Evolutionary conservation across 23 tunicate species (phyloP).

Genomic region (Trididemnum miniatum): DNA sequence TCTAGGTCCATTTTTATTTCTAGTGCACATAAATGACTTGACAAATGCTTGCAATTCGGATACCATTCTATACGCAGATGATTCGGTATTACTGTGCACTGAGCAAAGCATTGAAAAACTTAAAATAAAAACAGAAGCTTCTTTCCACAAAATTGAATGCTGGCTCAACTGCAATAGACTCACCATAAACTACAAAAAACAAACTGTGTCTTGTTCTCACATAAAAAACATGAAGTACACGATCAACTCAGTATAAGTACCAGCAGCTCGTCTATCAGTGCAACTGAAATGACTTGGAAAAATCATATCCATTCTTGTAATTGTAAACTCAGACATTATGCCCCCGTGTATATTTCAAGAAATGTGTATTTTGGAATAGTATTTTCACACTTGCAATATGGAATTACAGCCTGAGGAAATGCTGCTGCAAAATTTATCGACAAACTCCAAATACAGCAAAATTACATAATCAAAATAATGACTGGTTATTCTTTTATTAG

Average conservation of each 20-base stretch:
- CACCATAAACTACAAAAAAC: neutral
- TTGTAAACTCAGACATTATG: neutral
- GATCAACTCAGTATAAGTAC: neutral
- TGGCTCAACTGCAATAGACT: neutral
- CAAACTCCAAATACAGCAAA: neutral
- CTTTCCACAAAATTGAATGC: neutral
- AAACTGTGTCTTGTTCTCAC: neutral
- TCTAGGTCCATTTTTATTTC: neutral
- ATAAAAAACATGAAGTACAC: neutral
- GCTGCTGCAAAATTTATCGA: neutral
- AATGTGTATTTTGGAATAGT: neutral
- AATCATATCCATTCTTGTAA: neutral
- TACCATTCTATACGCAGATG: neutral
- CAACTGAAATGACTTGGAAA: neutral
- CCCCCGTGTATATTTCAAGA: neutral
- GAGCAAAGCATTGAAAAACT: neutral
- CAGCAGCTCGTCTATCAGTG: neutral
- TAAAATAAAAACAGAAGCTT: neutral
- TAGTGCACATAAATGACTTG: neutral
- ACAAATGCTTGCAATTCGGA: neutral
- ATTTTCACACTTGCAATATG: neutral
- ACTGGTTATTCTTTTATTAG: neutral
- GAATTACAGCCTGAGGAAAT: neutral
- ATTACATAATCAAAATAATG: neutral
- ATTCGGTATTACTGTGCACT: neutral